These are phyloP conservation scores for Drosophila ezoana DNA, from an alignment of 2,888 invertebrate species.

Conservation along the genomic window DNA sequence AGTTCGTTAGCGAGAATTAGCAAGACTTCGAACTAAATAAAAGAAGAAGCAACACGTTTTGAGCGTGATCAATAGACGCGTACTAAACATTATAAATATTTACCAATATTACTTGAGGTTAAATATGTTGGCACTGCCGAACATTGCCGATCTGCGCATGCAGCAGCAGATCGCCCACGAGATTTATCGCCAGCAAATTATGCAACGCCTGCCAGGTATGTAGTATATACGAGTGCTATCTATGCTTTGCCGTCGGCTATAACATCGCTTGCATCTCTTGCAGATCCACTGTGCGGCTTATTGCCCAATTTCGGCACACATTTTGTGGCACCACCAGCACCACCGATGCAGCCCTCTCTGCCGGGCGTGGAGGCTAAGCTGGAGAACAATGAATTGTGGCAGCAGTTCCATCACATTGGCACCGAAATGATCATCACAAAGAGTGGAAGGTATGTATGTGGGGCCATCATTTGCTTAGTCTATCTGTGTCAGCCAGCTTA, in stretches of 20 bases:
- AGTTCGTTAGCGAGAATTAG: conserved; percentile 37
- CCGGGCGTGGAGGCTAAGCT: conserved; percentile 86
- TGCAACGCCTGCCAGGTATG: conserved; percentile 83
- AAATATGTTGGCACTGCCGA: conserved; percentile 66
- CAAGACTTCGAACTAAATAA: neutral
- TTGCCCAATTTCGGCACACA: conserved; percentile 74
- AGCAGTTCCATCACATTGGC: conserved; percentile 89
- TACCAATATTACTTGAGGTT: neutral
- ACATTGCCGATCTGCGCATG: conserved; percentile 82
- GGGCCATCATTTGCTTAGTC: conserved; percentile 28
- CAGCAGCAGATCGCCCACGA: conserved; percentile 84
- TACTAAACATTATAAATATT: neutral
- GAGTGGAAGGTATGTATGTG: conserved; percentile 89
- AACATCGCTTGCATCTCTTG: conserved; percentile 1
- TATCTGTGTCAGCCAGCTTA: conserved; percentile 41
- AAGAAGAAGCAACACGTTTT: neutral
- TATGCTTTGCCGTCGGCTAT: conserved; percentile 41
- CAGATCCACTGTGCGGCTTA: conserved; percentile 80
- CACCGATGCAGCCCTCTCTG: conserved; percentile 71
- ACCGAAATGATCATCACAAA: conserved; percentile 94
- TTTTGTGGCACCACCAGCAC: conserved; percentile 66
- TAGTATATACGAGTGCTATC: conserved; percentile 16
- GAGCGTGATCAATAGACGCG: conserved; percentile 7
- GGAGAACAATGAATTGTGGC: conserved; percentile 89
- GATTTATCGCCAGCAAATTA: conserved; percentile 83